phyloP scores from a whole-genome alignment of 2,888 invertebrate species.

The Pristionchus arcanus region DNA sequence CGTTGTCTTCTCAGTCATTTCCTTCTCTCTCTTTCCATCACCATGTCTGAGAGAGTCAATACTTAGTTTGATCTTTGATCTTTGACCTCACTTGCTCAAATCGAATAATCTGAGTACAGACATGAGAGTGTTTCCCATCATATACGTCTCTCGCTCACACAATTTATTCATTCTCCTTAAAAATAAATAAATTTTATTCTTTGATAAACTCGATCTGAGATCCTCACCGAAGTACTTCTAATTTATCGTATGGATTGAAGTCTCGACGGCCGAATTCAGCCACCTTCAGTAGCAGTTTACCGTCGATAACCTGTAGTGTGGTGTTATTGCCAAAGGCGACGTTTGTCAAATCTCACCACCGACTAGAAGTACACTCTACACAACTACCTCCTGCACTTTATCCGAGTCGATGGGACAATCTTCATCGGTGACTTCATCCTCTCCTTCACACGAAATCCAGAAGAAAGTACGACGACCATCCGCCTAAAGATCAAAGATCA shows the following conservation, averaged over 20 bases:
- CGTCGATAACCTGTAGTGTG: slow-evolving; percentile 56
- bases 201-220: not conserved
- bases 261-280: slow-evolving; percentile 51
- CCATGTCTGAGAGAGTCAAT: not conserved
- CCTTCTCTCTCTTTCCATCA: not conserved
- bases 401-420: slow-evolving; percentile 62
- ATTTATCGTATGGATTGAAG: slow-evolving; percentile 58
- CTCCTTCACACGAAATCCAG: slow-evolving; percentile 36
- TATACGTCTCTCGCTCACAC: slow-evolving; percentile 58
- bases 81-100: not conserved
- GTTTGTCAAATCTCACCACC: not conserved
- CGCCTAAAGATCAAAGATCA: not conserved
- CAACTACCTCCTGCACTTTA: slow-evolving; percentile 20
- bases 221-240: slow-evolving; percentile 52
- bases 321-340: not conserved
- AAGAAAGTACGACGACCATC: slow-evolving; percentile 45
- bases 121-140: slow-evolving; percentile 44
- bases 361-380: not conserved
- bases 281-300: slow-evolving; percentile 52
- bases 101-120: slow-evolving; percentile 4
- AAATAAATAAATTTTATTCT: not conserved
- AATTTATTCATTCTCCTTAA: slow-evolving; percentile 53
- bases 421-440: slow-evolving; percentile 63
- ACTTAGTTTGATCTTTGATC: not conserved
- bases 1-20: not conserved